A percentile compares a stretch with the other conserved stretches of the same genome.
These are phyloP conservation scores for Heterocephalus glaber DNA, from an alignment of 2,113 vertebrate genomes.

Conservation along the genomic window DNA sequence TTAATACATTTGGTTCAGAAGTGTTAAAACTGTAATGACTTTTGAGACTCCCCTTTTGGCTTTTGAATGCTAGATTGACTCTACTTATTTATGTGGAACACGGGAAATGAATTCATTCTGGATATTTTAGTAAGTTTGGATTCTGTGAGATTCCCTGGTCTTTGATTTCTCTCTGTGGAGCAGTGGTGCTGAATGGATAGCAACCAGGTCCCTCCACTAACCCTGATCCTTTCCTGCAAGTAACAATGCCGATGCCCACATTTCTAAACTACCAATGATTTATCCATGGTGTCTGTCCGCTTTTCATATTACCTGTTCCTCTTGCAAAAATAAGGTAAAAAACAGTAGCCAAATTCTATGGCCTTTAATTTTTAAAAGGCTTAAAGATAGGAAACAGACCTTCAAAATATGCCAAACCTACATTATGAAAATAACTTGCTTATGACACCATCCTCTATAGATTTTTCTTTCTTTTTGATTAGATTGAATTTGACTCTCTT, in stretches of 20 bases:
- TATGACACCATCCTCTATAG: background rate
- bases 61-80: background rate
- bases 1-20: background rate
- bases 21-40: background rate
- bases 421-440: background rate
- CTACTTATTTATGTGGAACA: background rate
- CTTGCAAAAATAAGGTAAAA: background rate
- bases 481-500: background rate
- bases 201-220: slow-evolving; percentile 31
- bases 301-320: background rate
- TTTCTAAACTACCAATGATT: background rate
- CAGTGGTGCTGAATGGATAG: slow-evolving; percentile 85
- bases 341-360: background rate
- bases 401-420: background rate
- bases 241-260: fast-evolving
- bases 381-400: background rate
- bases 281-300: background rate
- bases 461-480: background rate
- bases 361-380: background rate
- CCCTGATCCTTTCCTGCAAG: background rate
- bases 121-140: background rate
- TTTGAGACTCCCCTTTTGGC: background rate
- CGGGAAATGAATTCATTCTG: background rate
- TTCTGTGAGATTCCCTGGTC: background rate
- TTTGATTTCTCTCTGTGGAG: background rate